These are phyloP conservation scores for Cardiocondyla obscurior DNA, from an alignment of 1,140 invertebrate species.

Conservation along the genomic window DNA sequence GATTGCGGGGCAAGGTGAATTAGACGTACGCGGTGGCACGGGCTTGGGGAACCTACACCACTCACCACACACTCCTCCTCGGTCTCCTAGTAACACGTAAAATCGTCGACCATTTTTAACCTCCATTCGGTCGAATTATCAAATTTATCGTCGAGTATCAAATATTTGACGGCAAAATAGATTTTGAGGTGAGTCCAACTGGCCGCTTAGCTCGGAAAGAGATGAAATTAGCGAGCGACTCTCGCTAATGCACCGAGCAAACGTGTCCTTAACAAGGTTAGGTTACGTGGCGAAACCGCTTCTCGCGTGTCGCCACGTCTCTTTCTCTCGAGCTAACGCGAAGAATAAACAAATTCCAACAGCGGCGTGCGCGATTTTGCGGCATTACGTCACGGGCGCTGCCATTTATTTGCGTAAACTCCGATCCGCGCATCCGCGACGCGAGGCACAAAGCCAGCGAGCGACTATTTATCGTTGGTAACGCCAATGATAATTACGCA, in stretches of 20 bases:
- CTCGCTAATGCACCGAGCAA: neutral
- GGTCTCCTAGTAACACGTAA: neutral
- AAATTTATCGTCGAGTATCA: neutral
- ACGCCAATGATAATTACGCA: conserved; percentile 17
- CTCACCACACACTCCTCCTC: neutral
- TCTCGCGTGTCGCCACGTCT: neutral
- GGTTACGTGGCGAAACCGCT: neutral
- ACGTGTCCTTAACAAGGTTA: conserved; percentile 18
- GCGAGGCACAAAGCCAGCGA: neutral
- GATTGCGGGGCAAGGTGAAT: conserved; percentile 39
- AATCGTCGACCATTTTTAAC: neutral
- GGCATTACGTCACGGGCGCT: neutral
- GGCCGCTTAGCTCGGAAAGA: neutral
- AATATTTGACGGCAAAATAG: too few relatives aligned
- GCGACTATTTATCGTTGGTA: neutral
- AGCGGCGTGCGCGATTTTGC: conserved; percentile 5
- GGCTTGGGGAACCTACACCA: neutral
- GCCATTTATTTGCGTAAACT: neutral
- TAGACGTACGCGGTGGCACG: neutral
- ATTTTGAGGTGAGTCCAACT: too few relatives aligned
- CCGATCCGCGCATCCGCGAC: neutral
- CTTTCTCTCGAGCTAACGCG: conserved; percentile 15
- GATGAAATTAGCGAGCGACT: neutral
- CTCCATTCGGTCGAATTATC: neutral
- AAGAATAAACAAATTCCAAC: conserved; percentile 46